Evolutionary conservation across 2,888 invertebrate species (phyloP).

Genomic region (Subacronicta megacephala): DNA sequence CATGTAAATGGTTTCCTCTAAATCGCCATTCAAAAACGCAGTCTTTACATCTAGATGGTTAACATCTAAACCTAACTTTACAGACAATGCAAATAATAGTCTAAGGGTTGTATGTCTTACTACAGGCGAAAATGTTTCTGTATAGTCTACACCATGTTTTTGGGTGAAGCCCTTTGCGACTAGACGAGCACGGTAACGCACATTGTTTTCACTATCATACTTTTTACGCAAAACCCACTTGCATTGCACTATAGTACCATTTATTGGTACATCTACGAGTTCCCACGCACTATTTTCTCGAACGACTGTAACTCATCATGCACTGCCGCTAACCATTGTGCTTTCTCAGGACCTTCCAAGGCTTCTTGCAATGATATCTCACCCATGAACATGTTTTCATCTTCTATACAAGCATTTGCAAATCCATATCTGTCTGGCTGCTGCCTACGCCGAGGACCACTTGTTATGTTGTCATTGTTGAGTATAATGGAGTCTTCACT

Average conservation of each 20-base stretch:
- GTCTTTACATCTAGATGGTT: no score
- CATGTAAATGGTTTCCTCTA: no score
- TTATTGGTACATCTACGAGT: not conserved
- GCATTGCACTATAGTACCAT: not conserved
- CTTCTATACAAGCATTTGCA: not conserved
- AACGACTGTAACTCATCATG: not conserved
- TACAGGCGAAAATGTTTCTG: conserved; percentile 10
- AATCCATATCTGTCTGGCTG: not conserved
- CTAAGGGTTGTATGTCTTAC: no score
- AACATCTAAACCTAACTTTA: no score
- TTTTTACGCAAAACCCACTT: not conserved
- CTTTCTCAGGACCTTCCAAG: not conserved
- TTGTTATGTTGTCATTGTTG: no score
- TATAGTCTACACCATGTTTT: not conserved
- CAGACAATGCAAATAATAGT: no score
- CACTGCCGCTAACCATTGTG: not conserved
- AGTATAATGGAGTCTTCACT: no score
- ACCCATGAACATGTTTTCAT: no score
- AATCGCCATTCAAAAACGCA: no score
- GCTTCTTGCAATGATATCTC: not conserved
- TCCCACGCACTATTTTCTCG: no score
- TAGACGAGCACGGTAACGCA: not conserved
- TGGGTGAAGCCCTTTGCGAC: not conserved
- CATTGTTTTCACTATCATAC: not conserved
- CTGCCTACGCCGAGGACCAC: no score